These are phyloP conservation scores for Denticeps clupeoides DNA, from an alignment of 2,797 vertebrate species.

Conservation along the genomic window DNA sequence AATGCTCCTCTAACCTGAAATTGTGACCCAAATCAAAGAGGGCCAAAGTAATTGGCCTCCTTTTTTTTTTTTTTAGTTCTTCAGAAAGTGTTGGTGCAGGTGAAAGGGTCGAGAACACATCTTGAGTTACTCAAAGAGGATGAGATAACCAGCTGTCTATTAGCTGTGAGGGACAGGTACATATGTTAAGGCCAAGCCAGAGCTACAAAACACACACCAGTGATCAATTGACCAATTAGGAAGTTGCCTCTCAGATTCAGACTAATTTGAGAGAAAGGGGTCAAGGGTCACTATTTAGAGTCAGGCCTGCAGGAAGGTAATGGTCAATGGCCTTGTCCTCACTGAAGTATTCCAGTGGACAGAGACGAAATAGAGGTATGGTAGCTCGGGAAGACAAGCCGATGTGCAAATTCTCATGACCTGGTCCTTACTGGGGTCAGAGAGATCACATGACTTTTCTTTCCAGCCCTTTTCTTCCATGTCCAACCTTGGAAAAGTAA, in stretches of 20 bases:
- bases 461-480: no score
- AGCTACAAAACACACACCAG: neutral
- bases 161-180: slow-evolving; percentile 14
- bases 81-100: slow-evolving; percentile 12
- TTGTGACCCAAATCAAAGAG: no score
- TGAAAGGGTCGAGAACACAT: no score
- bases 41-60: no score
- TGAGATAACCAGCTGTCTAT: slow-evolving; percentile 1
- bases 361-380: no score
- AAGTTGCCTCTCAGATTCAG: no score
- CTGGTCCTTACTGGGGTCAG: slow-evolving; percentile 11
- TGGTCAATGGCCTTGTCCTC: no score
- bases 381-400: slow-evolving; percentile 13
- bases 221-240: slow-evolving; percentile 27
- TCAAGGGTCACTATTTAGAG: slow-evolving; percentile 23
- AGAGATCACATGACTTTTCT: slow-evolving; percentile 16
- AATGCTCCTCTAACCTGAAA: no score
- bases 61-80: neutral
- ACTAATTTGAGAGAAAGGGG: no score
- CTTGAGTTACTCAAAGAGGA: slow-evolving; percentile 8
- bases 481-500: no score
- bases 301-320: no score
- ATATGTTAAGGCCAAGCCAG: slow-evolving; percentile 19
- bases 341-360: no score
- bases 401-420: slow-evolving; percentile 16